phyloP scores from a whole-genome alignment of 2,113 vertebrate species.

The Vulpes lagopus region DNA sequence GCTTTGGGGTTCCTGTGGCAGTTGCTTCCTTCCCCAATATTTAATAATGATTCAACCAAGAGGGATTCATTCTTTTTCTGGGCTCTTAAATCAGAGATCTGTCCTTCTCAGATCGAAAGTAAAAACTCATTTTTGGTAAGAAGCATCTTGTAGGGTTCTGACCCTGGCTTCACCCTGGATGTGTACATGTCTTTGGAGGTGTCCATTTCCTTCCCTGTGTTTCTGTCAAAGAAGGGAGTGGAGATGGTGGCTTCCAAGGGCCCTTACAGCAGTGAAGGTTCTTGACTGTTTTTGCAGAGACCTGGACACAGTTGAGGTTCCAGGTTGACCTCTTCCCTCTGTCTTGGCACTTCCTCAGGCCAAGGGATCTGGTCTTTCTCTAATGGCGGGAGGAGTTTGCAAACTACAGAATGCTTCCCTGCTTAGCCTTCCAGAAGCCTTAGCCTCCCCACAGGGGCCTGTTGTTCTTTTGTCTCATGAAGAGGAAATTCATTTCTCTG shows the following conservation, averaged over 20 bases:
- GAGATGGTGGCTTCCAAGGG: not conserved
- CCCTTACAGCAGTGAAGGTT: not conserved
- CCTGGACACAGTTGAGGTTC: not conserved
- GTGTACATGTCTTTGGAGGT: not conserved
- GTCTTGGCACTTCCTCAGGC: not conserved
- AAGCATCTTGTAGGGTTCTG: not conserved
- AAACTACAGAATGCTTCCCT: not conserved
- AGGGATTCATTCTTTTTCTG: not conserved
- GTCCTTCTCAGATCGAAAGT: not conserved
- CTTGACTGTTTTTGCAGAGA: not conserved
- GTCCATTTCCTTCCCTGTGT: not conserved
- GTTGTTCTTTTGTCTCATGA: not conserved
- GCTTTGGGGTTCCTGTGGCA: not conserved
- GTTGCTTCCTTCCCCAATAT: not conserved
- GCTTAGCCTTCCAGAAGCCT: not conserved
- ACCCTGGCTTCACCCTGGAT: not conserved
- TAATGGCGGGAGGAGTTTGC: not conserved
- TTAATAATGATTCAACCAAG: not conserved
- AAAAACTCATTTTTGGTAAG: not conserved
- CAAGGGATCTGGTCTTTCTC: not conserved
- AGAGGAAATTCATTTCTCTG: conserved; percentile 35
- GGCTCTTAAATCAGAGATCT: not conserved
- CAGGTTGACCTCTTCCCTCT: not conserved
- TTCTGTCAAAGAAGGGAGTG: not conserved
- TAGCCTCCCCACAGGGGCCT: not conserved